A percentile compares a stretch with the other conserved stretches of the same genome.
phyloP scores from a whole-genome alignment of 2,113 vertebrate species.

The Baryphthengus martii region DNA sequence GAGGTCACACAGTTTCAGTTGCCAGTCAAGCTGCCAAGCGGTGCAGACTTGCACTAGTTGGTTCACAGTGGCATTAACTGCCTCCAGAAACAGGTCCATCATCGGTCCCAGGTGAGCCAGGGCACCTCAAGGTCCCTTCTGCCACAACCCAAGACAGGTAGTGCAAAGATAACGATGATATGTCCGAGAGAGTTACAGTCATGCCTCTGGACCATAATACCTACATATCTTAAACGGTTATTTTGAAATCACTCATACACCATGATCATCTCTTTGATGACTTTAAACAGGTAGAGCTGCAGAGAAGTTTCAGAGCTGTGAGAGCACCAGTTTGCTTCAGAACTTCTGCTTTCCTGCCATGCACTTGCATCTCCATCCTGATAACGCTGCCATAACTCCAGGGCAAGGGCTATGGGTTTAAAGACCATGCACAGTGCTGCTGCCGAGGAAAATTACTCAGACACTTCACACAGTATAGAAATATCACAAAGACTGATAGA shows the following conservation, averaged over 20 bases:
- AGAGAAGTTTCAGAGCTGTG: neutral
- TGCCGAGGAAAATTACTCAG: constrained; percentile 27
- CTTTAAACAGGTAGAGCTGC: neutral
- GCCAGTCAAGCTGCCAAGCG: neutral
- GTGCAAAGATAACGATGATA: neutral
- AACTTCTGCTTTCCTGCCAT: neutral
- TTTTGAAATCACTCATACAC: neutral
- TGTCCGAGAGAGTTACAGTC: neutral
- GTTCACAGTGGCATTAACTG: neutral
- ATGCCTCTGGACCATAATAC: neutral
- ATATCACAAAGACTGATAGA: constrained; percentile 34
- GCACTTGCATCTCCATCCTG: neutral
- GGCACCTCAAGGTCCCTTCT: neutral
- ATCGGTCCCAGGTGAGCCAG: neutral
- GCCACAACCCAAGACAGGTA: neutral
- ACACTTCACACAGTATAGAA: constrained; percentile 21
- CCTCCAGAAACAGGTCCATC: neutral
- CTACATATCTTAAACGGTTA: rapidly evolving
- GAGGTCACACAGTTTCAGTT: neutral
- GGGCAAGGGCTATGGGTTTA: neutral
- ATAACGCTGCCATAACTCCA: neutral
- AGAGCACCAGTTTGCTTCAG: neutral
- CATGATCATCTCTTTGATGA: neutral
- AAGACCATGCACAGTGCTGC: neutral
- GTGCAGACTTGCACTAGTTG: neutral